A percentile compares a stretch with the other conserved stretches of the same genome.
These are phyloP conservation scores for Onychomys leucogaster DNA, from an alignment of 2,797 vertebrate species.

Conservation along the genomic window DNA sequence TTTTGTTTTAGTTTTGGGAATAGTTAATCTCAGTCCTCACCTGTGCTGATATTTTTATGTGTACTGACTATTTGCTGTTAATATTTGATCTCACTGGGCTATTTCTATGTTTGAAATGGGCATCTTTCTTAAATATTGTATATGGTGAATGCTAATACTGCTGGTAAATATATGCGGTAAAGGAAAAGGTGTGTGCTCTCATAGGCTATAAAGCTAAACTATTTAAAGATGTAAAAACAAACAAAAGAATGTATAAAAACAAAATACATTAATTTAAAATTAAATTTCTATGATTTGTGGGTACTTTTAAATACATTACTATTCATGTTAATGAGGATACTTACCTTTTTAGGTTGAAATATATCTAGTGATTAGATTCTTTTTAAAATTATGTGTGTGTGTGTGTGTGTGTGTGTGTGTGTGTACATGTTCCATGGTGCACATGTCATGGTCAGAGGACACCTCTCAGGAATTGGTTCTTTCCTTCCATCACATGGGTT, in stretches of 20 bases:
- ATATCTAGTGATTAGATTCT: neutral
- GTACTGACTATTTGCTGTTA: constrained; percentile 20
- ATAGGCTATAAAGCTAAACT: constrained; percentile 55
- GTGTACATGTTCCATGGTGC: neutral
- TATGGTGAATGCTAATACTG: constrained; percentile 43
- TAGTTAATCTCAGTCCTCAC: constrained; percentile 23
- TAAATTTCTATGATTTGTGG: constrained; percentile 42
- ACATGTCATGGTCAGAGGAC: neutral
- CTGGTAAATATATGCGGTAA: constrained; percentile 47
- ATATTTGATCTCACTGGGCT: constrained; percentile 62
- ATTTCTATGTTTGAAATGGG: constrained; percentile 42
- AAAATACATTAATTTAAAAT: constrained; percentile 58
- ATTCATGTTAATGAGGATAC: neutral
- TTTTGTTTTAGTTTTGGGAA: constrained; percentile 45
- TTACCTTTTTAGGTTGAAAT: neutral
- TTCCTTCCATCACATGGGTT: neutral
- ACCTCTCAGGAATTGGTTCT: neutral
- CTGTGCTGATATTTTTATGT: constrained; percentile 14
- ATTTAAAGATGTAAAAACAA: constrained; percentile 58
- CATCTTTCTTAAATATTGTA: constrained; percentile 33
- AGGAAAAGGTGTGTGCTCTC: constrained; percentile 45
- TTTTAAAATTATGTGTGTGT: neutral
- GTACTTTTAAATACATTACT: constrained; percentile 32
- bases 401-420: neutral
- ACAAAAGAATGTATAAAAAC: constrained; percentile 43